Base-by-base conservation (phyloP, 2,113 vertebrate genomes). In the Pundamilia nyererei region DNA sequence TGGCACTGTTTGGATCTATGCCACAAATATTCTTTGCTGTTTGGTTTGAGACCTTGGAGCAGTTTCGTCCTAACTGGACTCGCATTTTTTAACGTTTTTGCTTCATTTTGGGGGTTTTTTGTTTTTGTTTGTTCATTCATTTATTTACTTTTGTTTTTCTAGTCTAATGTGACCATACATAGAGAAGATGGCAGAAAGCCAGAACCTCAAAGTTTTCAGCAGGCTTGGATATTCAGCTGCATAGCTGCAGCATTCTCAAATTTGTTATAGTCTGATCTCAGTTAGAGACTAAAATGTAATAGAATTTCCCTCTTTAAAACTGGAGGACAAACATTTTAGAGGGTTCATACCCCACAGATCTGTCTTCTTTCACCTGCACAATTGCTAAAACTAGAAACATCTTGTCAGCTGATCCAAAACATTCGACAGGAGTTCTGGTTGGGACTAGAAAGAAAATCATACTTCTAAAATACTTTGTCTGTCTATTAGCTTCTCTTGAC, bases 101-200 rank as follows among this genome's bases (percentile, higher is more conserved):
- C 35, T 42, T 42, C 38, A 9, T 42, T 70, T 70, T 3, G 15
- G 26, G 11, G 0, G 0, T 3, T 19, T 3, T 8, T 72, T 26
- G n/a, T 1, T n/a, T 24, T 42, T 40, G 5, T 24, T 17, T 72
- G 40, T 47, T 26, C 24, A 19, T 42, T 42, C 2, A 40, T 65
- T 13, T 21, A 65, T 65, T 65, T 21, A 3, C 8, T 65, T 65
- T 3, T 35, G 33, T 38, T 38, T 72, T 75, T 47, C 14, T 26
- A 47, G 24, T 75, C 70, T 70, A 70, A 70, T 1, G 3, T 42
- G 65, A 70, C 38, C 24, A 29, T 7, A 19, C 42, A 29, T 75
- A 47, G 0, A 75, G 40, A 42, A 29, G 9, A 47, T 29, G 14
- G 42, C 6, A 29, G 40, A 17, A 47, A 11, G 40, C 40, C 14